Evolutionary conservation across 2,888 invertebrate species (phyloP).

Genomic region (Spicauda simplicius): DNA sequence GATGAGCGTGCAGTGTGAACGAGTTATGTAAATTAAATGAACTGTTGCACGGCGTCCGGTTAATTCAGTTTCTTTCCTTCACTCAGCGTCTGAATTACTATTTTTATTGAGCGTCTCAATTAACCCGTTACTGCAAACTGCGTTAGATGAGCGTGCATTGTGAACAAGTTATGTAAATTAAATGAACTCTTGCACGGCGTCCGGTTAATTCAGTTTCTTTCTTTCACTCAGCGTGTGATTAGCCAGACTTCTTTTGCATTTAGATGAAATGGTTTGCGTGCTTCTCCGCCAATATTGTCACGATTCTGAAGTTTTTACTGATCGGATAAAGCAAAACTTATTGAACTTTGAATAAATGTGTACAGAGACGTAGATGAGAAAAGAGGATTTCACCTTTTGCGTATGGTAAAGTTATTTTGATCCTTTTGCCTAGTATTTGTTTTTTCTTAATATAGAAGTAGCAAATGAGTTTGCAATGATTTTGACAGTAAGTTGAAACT

Average conservation of each 20-base stretch:
- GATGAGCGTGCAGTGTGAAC: constrained; percentile 67
- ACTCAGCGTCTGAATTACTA: constrained; percentile 52
- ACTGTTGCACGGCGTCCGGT: constrained; percentile 75
- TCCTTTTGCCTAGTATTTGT: too few relatives aligned
- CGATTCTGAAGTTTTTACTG: constrained; percentile 35
- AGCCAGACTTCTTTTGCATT: constrained; percentile 77
- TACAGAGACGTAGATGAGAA: too few relatives aligned
- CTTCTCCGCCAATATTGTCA: constrained; percentile 43
- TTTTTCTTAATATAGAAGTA: too few relatives aligned
- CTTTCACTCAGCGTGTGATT: constrained; percentile 53
- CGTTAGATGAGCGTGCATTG: constrained; percentile 65
- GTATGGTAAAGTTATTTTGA: too few relatives aligned
- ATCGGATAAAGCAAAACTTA: not conserved
- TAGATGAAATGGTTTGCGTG: constrained; percentile 70
- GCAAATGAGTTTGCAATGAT: too few relatives aligned
- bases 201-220: constrained; percentile 78
- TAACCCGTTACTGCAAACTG: constrained; percentile 70
- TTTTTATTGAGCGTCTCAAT: constrained; percentile 45
- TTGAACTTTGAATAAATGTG: not conserved
- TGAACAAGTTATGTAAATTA: constrained; percentile 80
- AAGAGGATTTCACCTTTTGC: too few relatives aligned
- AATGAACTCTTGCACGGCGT: constrained; percentile 76
- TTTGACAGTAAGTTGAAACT: too few relatives aligned
- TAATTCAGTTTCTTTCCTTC: constrained; percentile 74
- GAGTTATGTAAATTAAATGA: constrained; percentile 80